A percentile compares a stretch with the other conserved stretches of the same genome.
Conservation (phyloP, 2,797 vertebrate species). For the Sebastolobus alascanus region DNA sequence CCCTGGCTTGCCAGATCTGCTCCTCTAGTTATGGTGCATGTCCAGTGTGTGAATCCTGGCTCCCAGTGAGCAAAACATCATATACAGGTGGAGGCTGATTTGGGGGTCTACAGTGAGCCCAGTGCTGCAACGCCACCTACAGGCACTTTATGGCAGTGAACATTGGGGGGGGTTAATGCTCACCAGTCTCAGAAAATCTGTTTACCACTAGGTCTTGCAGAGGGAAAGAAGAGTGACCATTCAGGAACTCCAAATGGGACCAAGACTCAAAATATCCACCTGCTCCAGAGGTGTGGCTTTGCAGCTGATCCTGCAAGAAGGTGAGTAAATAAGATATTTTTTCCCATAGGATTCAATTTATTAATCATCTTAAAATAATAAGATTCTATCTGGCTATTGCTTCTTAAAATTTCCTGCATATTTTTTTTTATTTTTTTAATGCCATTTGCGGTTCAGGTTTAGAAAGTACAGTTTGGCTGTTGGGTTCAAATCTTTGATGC, state of each 20-base stretch:
- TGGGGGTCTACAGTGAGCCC: constrained; percentile 4
- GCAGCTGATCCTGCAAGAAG: neutral
- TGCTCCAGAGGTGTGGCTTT: neutral
- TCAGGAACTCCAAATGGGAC: neutral
- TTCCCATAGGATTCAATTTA: neutral
- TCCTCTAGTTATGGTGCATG: constrained; percentile 30
- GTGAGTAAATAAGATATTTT: neutral
- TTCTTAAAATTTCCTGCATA: neutral
- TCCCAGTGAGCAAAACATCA: constrained; percentile 60
- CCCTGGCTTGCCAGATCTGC: neutral
- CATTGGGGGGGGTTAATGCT: neutral
- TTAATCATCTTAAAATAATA: neutral
- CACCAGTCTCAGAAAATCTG: neutral
- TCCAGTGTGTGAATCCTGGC: constrained; percentile 36
- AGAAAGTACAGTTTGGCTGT: neutral
- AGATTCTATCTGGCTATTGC: neutral
- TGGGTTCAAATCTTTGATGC: neutral
- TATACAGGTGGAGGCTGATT: constrained; percentile 32
- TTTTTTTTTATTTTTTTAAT: neutral
- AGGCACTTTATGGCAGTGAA: constrained; percentile 23
- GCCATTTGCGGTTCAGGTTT: neutral
- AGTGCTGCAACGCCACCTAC: constrained; percentile 66
- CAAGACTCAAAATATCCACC: neutral
- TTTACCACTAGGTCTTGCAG: neutral
- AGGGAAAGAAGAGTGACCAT: neutral